Percentiles rank a stretch among this genome's conserved stretches.
phyloP scores from a whole-genome alignment of 2,113 vertebrate species.

The Prunella himalayana region DNA sequence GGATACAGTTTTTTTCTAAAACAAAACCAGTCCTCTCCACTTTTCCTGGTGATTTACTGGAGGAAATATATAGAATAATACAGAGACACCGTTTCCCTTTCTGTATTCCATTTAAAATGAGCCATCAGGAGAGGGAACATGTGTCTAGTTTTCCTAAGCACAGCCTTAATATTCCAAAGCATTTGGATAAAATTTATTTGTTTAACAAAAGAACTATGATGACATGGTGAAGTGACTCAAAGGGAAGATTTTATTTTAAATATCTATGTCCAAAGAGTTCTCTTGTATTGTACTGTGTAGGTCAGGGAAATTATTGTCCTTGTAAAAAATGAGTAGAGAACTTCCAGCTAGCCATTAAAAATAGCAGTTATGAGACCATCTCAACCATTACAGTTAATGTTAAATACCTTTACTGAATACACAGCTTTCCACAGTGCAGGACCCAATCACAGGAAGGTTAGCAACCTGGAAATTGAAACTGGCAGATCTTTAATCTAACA shows the following conservation, averaged over 20 bases:
- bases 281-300: not conserved
- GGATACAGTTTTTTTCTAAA: not conserved
- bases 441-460: constrained; percentile 63
- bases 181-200: constrained; percentile 24
- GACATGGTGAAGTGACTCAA: not conserved
- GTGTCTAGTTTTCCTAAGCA: constrained; percentile 11
- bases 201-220: not conserved
- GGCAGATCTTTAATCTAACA: constrained; percentile 68
- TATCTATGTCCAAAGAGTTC: not conserved
- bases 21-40: not conserved
- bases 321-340: not conserved
- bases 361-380: not conserved
- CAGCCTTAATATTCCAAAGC: constrained; percentile 44
- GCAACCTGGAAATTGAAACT: constrained; percentile 72
- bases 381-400: not conserved
- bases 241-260: not conserved
- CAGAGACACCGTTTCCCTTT: not conserved
- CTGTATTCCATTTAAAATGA: not conserved
- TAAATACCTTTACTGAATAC: not conserved
- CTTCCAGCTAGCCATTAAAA: not conserved
- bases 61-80: not conserved
- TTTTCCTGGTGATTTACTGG: not conserved
- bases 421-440: constrained; percentile 18
- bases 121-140: constrained; percentile 21
- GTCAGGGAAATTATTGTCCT: not conserved